Base-by-base conservation (phyloP, 2,113 vertebrate species). In the Phoxinus phoxinus region DNA sequence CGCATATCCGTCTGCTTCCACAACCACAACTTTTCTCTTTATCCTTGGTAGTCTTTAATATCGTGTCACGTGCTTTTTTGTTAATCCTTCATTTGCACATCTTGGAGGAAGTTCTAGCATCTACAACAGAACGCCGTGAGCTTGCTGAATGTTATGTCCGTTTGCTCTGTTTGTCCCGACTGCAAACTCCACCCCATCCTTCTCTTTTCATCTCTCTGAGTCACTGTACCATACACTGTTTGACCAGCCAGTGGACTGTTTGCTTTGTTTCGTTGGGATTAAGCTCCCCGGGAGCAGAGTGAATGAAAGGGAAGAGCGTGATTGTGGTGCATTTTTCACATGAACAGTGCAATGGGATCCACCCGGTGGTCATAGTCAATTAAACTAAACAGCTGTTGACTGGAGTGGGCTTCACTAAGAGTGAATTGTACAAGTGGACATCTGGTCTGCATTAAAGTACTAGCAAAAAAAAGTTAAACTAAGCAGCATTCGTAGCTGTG, bases 361-460 rank as follows among this genome's bases (percentile, higher is more conserved):
- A 83, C 84, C 84, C 88, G 41, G 37, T n/a, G 48, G 74, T 89
- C 88, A 86, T 69, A 78, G 59, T 87, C 84, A 81, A 86, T 89
- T 86, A 86, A 81, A 61, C 58, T 87, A 81, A 89, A 72, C 84
- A 89, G 82, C 78, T 84, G 63, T 48, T 87, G 63, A 74, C 58
- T 76, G 25, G 53, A 82, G 76, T 85, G 59, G 46, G 78, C 56
- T 85, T 44, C 53, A 84, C 81, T 84, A 74, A 32, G 67, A 85
- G 53, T 48, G 56, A 75, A 72, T 46, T 75, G 58, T 80, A 80
- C 63, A 74, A 21, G 69, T 80, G 51, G 51, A 81, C 41, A 71
- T 83, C 44, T 63, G 76, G 56, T 44, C 35, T 74, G 77, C 69
- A 48, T 32, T 69, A 56, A 56, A 13, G 9, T 72, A 75, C 23